These are phyloP conservation scores for Camponotus vicinus DNA, from an alignment of 1,140 invertebrate species.

Conservation along the genomic window DNA sequence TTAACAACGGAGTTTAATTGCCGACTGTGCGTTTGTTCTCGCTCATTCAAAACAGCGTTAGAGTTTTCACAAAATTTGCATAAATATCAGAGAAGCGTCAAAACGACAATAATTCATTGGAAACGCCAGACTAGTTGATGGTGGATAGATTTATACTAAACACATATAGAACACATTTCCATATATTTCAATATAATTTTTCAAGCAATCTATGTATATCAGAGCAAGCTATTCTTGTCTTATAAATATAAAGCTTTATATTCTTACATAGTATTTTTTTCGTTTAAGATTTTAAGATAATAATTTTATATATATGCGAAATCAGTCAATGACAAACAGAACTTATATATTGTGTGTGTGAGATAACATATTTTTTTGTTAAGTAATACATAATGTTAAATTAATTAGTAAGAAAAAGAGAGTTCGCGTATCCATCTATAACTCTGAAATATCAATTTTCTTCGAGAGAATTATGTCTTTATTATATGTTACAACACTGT, in stretches of 20 bases:
- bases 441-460: slow-evolving; percentile 12
- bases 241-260: neutral
- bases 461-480: slow-evolving; percentile 9
- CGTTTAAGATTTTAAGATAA: neutral
- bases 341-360: neutral
- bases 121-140: neutral
- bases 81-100: neutral
- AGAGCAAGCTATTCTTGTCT: neutral
- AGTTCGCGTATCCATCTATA: neutral
- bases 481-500: slow-evolving; percentile 46
- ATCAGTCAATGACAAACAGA: neutral
- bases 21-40: slow-evolving; percentile 46
- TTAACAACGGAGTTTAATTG: slow-evolving; percentile 59
- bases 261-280: neutral
- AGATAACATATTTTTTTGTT: neutral
- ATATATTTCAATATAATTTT: neutral
- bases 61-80: slow-evolving; percentile 40
- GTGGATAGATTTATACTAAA: too few relatives aligned
- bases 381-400: neutral
- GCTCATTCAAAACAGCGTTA: slow-evolving; percentile 20
- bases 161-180: neutral
- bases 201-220: neutral
- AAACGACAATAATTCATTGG: neutral
- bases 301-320: neutral
- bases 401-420: neutral